Conservation (phyloP, 1,140 invertebrate genomes). For the Bicyclus anynana region DNA sequence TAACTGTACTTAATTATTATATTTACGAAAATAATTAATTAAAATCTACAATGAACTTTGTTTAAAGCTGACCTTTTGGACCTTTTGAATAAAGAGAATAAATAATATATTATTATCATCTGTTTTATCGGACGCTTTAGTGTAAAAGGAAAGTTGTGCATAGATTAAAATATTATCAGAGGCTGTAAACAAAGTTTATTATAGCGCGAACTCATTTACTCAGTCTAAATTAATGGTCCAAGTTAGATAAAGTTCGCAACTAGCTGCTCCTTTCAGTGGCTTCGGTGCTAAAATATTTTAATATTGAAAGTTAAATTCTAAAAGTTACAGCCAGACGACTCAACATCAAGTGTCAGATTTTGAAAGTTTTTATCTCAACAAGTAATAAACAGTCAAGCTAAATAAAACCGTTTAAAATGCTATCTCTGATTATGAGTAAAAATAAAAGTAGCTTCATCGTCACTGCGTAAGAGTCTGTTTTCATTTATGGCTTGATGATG, state of each 20-base stretch:
- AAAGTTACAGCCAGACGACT: not conserved
- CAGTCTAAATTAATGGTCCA: not conserved
- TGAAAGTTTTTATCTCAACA: not conserved
- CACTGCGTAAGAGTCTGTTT: too few species aligned
- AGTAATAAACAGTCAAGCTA: too few species aligned
- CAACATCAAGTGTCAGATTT: not conserved
- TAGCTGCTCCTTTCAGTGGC: not conserved
- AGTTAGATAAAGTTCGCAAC: slow-evolving; percentile 4
- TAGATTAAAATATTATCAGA: slow-evolving; percentile 5
- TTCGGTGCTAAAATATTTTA: slow-evolving; percentile 1
- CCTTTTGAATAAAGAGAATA: too few species aligned
- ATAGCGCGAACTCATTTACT: slow-evolving; percentile 2
- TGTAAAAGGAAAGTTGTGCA: not conserved
- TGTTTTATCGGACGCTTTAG: not conserved
- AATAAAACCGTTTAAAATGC: too few species aligned
- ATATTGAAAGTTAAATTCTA: not conserved
- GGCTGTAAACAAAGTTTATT: slow-evolving; percentile 3
- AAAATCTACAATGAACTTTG: too few species aligned
- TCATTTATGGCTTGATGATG: too few species aligned
- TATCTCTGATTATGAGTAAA: too few species aligned
- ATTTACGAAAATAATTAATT: too few species aligned
- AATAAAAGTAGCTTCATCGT: too few species aligned
- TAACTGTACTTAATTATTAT: too few species aligned
- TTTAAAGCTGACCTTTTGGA: too few species aligned
- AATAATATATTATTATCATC: not conserved